Conservation (phyloP, 2,888 invertebrate genomes). For the Drosophila cyrtoloma region DNA sequence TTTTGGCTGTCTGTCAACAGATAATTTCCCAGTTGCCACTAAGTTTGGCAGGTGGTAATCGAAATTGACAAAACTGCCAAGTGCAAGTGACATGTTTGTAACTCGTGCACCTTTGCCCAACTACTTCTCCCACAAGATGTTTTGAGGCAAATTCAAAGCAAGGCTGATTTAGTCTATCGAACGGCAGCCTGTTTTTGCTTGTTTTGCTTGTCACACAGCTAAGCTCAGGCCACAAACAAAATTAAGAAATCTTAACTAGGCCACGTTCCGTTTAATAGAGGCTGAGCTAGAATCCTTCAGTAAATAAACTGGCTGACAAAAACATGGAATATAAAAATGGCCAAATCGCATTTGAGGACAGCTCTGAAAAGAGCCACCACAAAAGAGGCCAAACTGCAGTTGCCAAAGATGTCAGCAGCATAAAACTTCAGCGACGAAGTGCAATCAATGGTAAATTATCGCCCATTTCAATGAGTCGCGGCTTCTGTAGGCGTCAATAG, state of each 20-base stretch:
- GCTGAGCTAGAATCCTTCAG: constrained; percentile 24
- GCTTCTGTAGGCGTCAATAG: constrained; percentile 60
- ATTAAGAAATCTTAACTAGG: constrained; percentile 68
- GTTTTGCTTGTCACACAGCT: constrained; percentile 34
- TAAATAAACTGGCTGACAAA: constrained; percentile 35
- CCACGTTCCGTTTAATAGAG: constrained; percentile 30
- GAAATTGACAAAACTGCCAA: constrained; percentile 77
- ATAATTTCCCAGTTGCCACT: constrained; percentile 52
- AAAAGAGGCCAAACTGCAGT: constrained; percentile 64
- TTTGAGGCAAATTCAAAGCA: constrained; percentile 24
- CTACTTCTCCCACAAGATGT: constrained; percentile 32
- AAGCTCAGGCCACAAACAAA: constrained; percentile 16
- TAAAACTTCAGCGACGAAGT: constrained; percentile 78
- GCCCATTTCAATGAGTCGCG: constrained; percentile 77
- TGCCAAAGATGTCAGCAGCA: constrained; percentile 73
- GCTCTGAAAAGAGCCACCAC: constrained; percentile 3
- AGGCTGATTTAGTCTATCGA: constrained; percentile 15
- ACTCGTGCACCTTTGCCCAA: constrained; percentile 1
- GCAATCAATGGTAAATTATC: constrained; percentile 81
- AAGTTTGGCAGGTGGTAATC: constrained; percentile 53
- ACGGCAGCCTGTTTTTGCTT: constrained; percentile 32
- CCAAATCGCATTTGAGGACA: constrained; percentile 53
- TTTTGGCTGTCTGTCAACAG: constrained; percentile 12
- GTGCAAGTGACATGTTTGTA: constrained; percentile 72
- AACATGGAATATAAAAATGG: constrained; percentile 58